Base-by-base conservation (phyloP, 2,113 vertebrate genomes). In the Paratilapia polleni region DNA sequence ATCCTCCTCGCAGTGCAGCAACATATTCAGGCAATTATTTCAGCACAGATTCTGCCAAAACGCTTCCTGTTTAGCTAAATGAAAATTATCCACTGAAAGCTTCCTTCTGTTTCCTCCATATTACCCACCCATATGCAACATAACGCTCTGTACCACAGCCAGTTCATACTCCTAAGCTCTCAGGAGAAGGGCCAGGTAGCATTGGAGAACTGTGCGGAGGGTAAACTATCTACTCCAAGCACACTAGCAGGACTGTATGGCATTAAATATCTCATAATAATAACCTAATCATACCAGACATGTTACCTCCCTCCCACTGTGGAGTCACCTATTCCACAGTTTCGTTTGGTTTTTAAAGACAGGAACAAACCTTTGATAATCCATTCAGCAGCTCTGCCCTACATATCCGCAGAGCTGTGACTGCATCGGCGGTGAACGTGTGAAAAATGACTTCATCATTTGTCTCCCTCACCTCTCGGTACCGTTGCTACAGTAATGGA, bases 371-470 rank as follows among this genome's bases (percentile, higher is more conserved):
- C 78, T 87, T 76, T 74, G 84, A 76, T 91, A 89, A 92, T 92
- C 84, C 86, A 81, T 87, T 58, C 26, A 80, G 58, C 86, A 58
- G 64, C 58, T 15, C 73, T 89, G 88, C 19, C 90, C 89, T 88
- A 92, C 81, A 90, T 91, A 88, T 17, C 80, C 78, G 84, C 80
- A 86, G 58, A 87, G 81, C 87, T 76, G 80, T 88, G 85, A 89
- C 89, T 81, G 83, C 57, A 89, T 82, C 87, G 80, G 57, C n/a
- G 47, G 54, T 86, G 76, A 82, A 87, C 81, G 78, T 85, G 81
- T 74, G 87, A 88, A 85, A 87, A 81, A 87, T 58, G 26, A 91
- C 79, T 81, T 89, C 80, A 87, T 78, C 84, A 17, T 81, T 87
- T 49, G 66, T 83, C 57, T 82, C 78, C 60, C 43, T 76, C 57